Percentiles rank a stretch among this genome's conserved stretches.
Conservation (phyloP, 1,140 invertebrate species). For the Sipha flava region DNA sequence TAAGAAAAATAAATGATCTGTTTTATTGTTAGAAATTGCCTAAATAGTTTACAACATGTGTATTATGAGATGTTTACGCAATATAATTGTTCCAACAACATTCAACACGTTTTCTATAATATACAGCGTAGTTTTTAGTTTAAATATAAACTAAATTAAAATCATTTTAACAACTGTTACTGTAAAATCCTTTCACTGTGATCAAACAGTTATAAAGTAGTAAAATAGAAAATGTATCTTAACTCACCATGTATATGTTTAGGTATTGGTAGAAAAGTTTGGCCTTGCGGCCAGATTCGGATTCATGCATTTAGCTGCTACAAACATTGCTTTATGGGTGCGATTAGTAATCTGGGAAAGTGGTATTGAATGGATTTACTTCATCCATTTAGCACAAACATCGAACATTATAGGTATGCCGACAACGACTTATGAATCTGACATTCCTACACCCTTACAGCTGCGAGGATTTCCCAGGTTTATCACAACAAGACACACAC, state of each 20-base stretch:
- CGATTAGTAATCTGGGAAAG: slow-evolving; percentile 55
- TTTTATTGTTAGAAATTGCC: not conserved
- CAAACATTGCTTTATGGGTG: slow-evolving; percentile 53
- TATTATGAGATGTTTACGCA: too few relatives aligned
- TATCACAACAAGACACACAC: slow-evolving; percentile 38
- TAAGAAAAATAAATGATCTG: not conserved
- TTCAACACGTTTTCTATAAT: too few relatives aligned
- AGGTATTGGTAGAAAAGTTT: slow-evolving; percentile 53
- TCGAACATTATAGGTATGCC: slow-evolving; percentile 37
- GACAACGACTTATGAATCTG: slow-evolving; percentile 32
- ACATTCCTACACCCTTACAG: slow-evolving; percentile 44
- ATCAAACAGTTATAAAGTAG: too few relatives aligned
- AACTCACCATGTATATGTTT: not conserved
- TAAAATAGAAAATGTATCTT: too few relatives aligned
- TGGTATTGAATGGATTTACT: slow-evolving; percentile 50
- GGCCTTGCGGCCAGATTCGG: slow-evolving; percentile 50
- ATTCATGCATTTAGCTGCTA: slow-evolving; percentile 54
- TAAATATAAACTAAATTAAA: too few relatives aligned
- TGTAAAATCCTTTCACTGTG: too few relatives aligned
- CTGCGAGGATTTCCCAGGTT: slow-evolving; percentile 46
- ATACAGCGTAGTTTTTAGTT: too few relatives aligned
- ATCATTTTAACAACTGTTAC: too few relatives aligned
- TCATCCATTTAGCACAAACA: slow-evolving; percentile 46
- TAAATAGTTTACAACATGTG: not conserved
- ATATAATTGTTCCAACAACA: too few relatives aligned